Evolutionary conservation across 2,888 invertebrate genomes (phyloP).

Genomic region (Saturnia japonica): DNA sequence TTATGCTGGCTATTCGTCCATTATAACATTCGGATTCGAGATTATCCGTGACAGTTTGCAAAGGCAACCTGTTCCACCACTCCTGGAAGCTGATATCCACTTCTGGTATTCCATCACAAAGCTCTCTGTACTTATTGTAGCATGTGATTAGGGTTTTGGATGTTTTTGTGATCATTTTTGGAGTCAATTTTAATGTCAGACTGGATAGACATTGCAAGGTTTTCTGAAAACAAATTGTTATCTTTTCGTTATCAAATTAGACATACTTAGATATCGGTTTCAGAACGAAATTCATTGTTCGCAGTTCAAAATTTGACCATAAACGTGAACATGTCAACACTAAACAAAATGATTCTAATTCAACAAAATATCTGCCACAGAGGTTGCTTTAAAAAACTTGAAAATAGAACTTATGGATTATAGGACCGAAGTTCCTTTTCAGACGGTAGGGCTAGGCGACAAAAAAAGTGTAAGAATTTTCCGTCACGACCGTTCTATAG

Average conservation of each 20-base stretch:
- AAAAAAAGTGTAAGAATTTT: too few relatives aligned
- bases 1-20: neutral
- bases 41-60: conserved; percentile 2
- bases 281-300: too few relatives aligned
- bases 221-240: conserved; percentile 37
- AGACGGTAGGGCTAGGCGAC: too few relatives aligned
- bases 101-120: neutral
- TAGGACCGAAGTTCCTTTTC: too few relatives aligned
- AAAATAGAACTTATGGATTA: too few relatives aligned
- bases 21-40: neutral
- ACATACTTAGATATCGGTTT: too few relatives aligned
- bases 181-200: conserved; percentile 35
- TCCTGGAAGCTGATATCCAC: neutral
- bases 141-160: neutral
- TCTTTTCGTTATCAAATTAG: neutral
- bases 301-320: too few relatives aligned
- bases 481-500: too few relatives aligned
- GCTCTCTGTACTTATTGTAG: conserved; percentile 9
- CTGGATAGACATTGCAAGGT: conserved; percentile 37
- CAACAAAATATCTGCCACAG: too few relatives aligned
- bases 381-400: too few relatives aligned
- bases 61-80: neutral
- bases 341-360: too few relatives aligned
- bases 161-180: conserved; percentile 20
- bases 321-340: too few relatives aligned